Conservation (phyloP, 2,113 vertebrate genomes). For the Microcebus ravelobensis region DNA sequence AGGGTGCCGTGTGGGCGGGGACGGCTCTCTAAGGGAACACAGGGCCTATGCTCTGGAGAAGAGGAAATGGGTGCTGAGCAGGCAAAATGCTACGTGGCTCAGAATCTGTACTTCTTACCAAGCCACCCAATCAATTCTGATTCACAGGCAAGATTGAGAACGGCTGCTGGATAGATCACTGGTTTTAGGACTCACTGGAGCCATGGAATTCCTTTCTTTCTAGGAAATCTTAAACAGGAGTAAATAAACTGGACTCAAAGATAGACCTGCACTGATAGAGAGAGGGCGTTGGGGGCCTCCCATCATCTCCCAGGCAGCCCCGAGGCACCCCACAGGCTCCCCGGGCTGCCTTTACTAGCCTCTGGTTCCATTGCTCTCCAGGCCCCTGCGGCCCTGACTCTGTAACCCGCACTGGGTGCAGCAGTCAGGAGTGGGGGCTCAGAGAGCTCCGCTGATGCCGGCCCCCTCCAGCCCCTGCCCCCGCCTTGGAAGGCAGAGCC, state of each 20-base stretch:
- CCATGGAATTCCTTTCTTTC: background rate
- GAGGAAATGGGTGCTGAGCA: background rate
- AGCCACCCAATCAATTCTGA: background rate
- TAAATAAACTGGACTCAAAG: background rate
- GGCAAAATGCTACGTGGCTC: background rate
- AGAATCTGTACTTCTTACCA: background rate
- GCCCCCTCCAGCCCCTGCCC: background rate
- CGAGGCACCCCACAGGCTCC: background rate
- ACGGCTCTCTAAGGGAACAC: background rate
- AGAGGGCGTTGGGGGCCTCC: too few species aligned
- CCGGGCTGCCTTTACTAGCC: background rate
- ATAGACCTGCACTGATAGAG: background rate
- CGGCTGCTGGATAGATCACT: background rate
- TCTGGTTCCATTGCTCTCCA: background rate
- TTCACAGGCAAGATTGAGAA: background rate
- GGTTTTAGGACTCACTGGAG: background rate
- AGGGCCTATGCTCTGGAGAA: background rate
- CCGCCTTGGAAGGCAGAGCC: background rate
- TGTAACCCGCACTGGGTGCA: background rate
- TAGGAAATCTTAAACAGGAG: background rate
- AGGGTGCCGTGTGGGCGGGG: background rate
- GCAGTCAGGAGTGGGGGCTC: rapidly evolving
- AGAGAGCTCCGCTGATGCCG: background rate
- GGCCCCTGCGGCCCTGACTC: background rate
- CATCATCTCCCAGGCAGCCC: background rate